A percentile compares a stretch with the other conserved stretches of the same genome.
These are phyloP conservation scores for Heptranchias perlo DNA, from an alignment of 2,113 vertebrate genomes.

Conservation along the genomic window DNA sequence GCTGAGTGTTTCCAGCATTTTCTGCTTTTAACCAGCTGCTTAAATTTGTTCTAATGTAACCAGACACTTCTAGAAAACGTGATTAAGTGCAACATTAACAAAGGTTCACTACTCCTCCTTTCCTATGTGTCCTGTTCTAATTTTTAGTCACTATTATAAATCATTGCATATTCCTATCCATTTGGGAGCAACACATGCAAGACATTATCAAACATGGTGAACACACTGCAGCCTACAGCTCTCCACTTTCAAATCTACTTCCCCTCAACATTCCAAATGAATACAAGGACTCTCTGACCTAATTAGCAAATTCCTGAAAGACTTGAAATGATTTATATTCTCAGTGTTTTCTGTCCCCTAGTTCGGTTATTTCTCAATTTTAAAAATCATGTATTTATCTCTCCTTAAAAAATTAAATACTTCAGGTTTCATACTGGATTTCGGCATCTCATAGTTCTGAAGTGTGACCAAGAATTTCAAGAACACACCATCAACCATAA, in stretches of 20 bases:
- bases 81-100: slow-evolving; percentile 34
- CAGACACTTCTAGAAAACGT: background rate
- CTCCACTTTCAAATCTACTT: background rate
- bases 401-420: background rate
- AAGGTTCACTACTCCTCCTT: background rate
- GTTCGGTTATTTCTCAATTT: background rate
- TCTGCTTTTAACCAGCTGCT: no score
- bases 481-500: background rate
- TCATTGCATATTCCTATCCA: background rate
- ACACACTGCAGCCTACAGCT: background rate
- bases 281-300: slow-evolving; percentile 29
- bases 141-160: slow-evolving; percentile 26
- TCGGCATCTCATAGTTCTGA: background rate
- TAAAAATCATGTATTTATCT: background rate
- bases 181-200: background rate
- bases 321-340: background rate
- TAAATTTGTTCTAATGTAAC: background rate
- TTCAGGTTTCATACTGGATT: background rate
- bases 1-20: no score
- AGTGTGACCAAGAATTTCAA: background rate
- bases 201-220: slow-evolving; percentile 18
- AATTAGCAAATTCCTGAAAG: slow-evolving; percentile 4
- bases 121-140: slow-evolving; percentile 37
- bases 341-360: background rate
- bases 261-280: background rate